These are phyloP conservation scores for Pionites leucogaster DNA, from an alignment of 2,113 vertebrate genomes.

Conservation along the genomic window DNA sequence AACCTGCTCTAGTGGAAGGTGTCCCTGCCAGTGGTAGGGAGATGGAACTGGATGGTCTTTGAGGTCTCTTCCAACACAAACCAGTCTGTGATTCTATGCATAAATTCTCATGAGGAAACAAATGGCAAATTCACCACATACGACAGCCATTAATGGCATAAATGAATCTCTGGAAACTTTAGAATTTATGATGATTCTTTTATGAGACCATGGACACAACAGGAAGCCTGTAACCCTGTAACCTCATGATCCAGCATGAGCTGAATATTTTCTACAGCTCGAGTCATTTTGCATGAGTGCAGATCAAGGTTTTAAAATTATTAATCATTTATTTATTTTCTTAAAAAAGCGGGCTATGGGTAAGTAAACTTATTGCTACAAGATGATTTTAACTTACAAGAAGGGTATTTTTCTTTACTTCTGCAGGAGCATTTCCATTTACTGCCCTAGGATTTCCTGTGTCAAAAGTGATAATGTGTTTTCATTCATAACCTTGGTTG, in stretches of 20 bases:
- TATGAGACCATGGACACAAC: neutral
- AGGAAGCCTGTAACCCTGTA: neutral
- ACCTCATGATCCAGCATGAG: neutral
- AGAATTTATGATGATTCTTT: neutral
- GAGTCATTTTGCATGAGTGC: fast-evolving
- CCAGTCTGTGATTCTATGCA: neutral
- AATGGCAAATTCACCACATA: neutral
- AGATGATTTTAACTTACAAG: neutral
- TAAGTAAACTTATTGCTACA: neutral
- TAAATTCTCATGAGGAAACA: neutral
- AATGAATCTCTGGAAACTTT: neutral
- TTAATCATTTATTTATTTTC: neutral
- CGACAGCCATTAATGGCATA: neutral
- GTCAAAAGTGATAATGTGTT: neutral
- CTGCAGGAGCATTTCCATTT: neutral
- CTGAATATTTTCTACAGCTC: neutral
- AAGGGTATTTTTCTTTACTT: neutral
- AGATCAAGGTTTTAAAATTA: neutral
- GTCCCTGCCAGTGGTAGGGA: neutral
- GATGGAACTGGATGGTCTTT: neutral
- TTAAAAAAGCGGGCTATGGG: neutral
- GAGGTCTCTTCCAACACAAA: neutral
- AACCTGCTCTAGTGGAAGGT: neutral
- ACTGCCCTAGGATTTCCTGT: neutral
- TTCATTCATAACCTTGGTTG: neutral